phyloP scores from a whole-genome alignment of 2,797 vertebrate species.

The Orestias chungarensis region DNA sequence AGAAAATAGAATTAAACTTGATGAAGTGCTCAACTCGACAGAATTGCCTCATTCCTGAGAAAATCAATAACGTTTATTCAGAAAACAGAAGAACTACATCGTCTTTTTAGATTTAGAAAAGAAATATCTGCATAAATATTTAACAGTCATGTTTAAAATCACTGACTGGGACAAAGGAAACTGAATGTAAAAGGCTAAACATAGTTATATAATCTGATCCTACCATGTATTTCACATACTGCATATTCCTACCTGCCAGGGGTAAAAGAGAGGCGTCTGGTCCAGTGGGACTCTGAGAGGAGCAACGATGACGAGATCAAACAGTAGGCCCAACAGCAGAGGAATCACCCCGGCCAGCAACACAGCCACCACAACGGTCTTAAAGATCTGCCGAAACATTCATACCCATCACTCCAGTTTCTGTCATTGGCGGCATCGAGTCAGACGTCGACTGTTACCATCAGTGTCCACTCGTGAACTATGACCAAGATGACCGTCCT shows the following conservation, averaged over 20 bases:
- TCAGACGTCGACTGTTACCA: constrained; percentile 74
- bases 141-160: background rate
- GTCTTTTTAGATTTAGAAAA: too few species aligned
- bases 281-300: constrained; percentile 93
- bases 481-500: constrained; percentile 90
- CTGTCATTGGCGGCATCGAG: background rate
- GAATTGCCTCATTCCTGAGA: too few species aligned
- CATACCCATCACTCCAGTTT: constrained; percentile 5
- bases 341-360: constrained; percentile 92
- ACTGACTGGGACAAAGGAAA: background rate
- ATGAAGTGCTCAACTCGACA: too few species aligned
- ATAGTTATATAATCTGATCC: background rate
- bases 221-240: background rate
- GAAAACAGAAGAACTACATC: too few species aligned
- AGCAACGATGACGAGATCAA: constrained; percentile 93
- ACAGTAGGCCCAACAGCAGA: constrained; percentile 90
- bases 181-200: background rate
- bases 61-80: too few species aligned
- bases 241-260: constrained; percentile 88
- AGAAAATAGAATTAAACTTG: too few species aligned
- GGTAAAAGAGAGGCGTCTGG: constrained; percentile 96
- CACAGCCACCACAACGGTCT: constrained; percentile 90
- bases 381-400: constrained; percentile 84
- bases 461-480: constrained; percentile 95
- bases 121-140: background rate